These are phyloP conservation scores for Mayetiola destructor DNA, from an alignment of 2,888 invertebrate genomes.

Conservation along the genomic window DNA sequence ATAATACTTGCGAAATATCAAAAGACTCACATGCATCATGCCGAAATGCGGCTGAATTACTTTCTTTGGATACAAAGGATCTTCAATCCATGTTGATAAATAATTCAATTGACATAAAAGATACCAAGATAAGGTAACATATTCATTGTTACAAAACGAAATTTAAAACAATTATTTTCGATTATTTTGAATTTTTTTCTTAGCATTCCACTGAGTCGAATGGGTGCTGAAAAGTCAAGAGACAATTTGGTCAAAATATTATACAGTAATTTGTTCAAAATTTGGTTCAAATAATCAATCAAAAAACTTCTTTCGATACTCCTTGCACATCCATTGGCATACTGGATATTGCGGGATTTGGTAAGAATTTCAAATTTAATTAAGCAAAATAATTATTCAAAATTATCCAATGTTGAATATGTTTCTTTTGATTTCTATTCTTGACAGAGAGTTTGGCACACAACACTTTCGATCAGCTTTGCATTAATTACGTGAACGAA, in stretches of 20 bases:
- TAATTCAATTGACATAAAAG: background rate
- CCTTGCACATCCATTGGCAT: background rate
- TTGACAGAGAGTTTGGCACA: background rate
- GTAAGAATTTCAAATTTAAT: too few species aligned
- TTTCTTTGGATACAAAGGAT: background rate
- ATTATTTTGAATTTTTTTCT: background rate
- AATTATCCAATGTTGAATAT: background rate
- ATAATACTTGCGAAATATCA: background rate
- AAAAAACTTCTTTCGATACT: background rate
- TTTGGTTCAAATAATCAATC: background rate
- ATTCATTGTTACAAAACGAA: background rate
- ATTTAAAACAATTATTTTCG: background rate
- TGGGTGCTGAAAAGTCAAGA: background rate
- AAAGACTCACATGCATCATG: background rate
- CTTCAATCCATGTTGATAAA: background rate
- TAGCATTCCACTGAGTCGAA: background rate
- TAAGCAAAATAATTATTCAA: too few species aligned
- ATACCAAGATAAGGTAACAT: background rate
- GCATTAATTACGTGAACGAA: background rate
- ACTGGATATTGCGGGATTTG: background rate
- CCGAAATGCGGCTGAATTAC: background rate
- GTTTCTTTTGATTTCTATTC: background rate
- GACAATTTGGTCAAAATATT: background rate
- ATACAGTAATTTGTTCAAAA: background rate
- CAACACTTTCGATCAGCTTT: background rate